A percentile compares a stretch with the other conserved stretches of the same genome.
These are phyloP conservation scores for Luperina testacea DNA, from an alignment of 2,888 invertebrate genomes.

Conservation along the genomic window DNA sequence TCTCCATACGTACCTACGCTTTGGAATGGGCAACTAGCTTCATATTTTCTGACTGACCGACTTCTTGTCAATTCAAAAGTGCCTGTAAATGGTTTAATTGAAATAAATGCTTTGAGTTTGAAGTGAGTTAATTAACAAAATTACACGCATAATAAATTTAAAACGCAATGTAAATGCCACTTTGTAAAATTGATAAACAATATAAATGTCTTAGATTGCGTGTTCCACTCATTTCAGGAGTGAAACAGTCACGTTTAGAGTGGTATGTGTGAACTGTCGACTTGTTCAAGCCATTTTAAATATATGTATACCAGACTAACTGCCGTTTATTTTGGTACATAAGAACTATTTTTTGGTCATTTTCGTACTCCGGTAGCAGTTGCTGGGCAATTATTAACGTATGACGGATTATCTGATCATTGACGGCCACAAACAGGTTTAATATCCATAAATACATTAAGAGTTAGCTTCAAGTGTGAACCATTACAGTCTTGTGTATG, in stretches of 20 bases:
- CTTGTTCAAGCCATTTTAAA: constrained; percentile 30
- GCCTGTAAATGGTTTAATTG: too few species aligned
- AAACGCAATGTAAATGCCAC: constrained; percentile 43
- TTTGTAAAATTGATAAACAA: constrained; percentile 50
- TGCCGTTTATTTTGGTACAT: constrained; percentile 56
- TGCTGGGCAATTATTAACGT: constrained; percentile 35
- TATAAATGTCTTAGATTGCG: constrained; percentile 46
- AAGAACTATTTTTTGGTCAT: constrained; percentile 34
- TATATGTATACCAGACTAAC: constrained; percentile 42
- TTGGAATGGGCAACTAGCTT: too few species aligned
- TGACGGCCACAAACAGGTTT: constrained; percentile 18
- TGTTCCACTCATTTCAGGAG: constrained; percentile 46
- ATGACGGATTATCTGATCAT: constrained; percentile 1
- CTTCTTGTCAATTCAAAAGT: too few species aligned
- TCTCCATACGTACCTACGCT: too few species aligned
- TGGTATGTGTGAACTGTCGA: constrained; percentile 61
- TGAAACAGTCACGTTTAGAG: constrained; percentile 50
- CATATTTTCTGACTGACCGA: too few species aligned
- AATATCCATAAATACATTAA: constrained; percentile 8
- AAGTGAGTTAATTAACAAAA: constrained; percentile 33
- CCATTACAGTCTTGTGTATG: constrained; percentile 9
- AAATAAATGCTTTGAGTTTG: too few species aligned
- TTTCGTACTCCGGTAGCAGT: constrained; percentile 23
- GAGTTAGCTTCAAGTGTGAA: constrained; percentile 3
- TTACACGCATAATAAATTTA: constrained; percentile 2